These are phyloP conservation scores for Sinotaia quadrata DNA, from an alignment of 2,888 invertebrate genomes.

Conservation along the genomic window DNA sequence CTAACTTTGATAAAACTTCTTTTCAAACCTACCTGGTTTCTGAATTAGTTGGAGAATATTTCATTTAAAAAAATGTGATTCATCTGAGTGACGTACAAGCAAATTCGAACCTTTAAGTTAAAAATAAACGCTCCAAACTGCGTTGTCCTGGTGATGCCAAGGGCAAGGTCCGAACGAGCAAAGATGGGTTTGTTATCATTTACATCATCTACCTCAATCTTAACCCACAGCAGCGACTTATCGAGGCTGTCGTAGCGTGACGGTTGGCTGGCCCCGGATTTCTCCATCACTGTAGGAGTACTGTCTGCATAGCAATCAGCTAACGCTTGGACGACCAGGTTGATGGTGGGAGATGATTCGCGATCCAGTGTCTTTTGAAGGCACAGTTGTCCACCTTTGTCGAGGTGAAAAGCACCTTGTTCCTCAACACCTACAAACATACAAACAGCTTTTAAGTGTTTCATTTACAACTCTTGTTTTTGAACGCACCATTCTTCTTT, in stretches of 20 bases:
- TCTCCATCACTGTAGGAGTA: not conserved
- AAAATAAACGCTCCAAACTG: conserved; percentile 83
- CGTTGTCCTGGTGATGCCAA: conserved; percentile 93
- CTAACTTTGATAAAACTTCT: too few relatives aligned
- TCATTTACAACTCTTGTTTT: too few relatives aligned
- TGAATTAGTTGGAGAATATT: too few relatives aligned
- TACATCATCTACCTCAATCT: conserved; percentile 81
- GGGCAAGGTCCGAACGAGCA: conserved; percentile 84
- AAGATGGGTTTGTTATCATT: conserved; percentile 94
- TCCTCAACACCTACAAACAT: conserved; percentile 50
- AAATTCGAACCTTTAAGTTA: conserved; percentile 53
- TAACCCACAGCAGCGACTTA: conserved; percentile 52
- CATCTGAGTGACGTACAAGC: not conserved
- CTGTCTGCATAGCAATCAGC: conserved; percentile 48
- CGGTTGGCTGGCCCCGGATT: conserved; percentile 10
- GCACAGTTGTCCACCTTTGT: conserved; percentile 55
- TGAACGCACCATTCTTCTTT: too few relatives aligned
- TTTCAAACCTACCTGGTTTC: not conserved
- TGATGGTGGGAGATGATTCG: conserved; percentile 49
- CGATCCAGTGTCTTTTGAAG: conserved; percentile 57
- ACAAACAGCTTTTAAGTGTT: too few relatives aligned
- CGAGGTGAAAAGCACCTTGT: conserved; percentile 52
- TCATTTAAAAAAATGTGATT: not conserved
- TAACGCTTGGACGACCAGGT: conserved; percentile 59
- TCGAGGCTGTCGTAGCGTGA: conserved; percentile 30